These are phyloP conservation scores for Ambastaia sidthimunki DNA, from an alignment of 2,797 vertebrate genomes.

Conservation along the genomic window DNA sequence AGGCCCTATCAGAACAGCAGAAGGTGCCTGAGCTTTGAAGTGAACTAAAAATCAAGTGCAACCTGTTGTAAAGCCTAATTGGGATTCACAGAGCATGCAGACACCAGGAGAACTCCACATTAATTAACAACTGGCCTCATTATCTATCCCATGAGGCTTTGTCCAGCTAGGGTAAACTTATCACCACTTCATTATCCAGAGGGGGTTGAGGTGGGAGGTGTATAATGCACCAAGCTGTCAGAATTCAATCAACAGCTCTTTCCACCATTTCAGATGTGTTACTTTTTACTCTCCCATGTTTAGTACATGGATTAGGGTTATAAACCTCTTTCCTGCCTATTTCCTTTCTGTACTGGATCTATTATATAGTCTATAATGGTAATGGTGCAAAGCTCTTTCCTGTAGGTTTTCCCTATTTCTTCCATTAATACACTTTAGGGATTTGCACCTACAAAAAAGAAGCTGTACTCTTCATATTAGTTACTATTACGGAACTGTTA, in stretches of 20 bases:
- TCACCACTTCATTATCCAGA: constrained; percentile 66
- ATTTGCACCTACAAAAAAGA: background rate
- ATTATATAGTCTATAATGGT: background rate
- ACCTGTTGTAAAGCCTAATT: constrained; percentile 57
- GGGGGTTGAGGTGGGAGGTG: constrained; percentile 25
- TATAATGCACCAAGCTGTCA: constrained; percentile 18
- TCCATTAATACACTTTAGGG: background rate
- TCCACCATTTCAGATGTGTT: constrained; percentile 3
- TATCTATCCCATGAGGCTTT: constrained; percentile 74
- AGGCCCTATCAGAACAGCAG: constrained; percentile 65
- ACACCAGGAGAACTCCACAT: constrained; percentile 62
- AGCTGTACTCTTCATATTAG: background rate
- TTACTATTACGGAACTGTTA: background rate
- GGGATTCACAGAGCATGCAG: constrained; percentile 57
- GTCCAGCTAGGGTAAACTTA: constrained; percentile 72
- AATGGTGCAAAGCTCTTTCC: background rate
- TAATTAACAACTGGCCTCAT: constrained; percentile 73
- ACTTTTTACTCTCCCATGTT: background rate
- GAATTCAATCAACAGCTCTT: constrained; percentile 21
- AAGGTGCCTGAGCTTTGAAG: constrained; percentile 73
- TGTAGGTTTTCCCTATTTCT: background rate
- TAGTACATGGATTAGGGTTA: background rate
- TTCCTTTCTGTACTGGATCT: background rate
- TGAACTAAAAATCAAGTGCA: constrained; percentile 65
- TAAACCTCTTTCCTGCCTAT: background rate